phyloP scores from a whole-genome alignment of 2,888 invertebrate species.

The Chloroclysta siterata region DNA sequence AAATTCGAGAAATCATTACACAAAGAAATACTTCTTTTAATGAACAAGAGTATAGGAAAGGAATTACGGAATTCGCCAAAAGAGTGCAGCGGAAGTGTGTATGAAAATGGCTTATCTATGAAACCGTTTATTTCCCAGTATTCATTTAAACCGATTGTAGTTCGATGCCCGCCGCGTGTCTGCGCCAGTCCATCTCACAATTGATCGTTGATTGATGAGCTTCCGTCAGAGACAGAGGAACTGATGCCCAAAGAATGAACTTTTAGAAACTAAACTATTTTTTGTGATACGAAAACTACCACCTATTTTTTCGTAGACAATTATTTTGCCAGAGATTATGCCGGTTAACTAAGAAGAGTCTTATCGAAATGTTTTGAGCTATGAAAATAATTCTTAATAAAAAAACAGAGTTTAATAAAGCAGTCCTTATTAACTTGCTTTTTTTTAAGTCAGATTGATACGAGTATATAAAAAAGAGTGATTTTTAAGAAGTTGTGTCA shows the following conservation, averaged over 20 bases:
- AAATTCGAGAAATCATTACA: too few relatives aligned
- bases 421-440: too few relatives aligned
- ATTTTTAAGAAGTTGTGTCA: too few relatives aligned
- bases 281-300: constrained; percentile 4
- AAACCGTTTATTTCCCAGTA: not conserved
- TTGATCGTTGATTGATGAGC: constrained; percentile 39
- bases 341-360: too few relatives aligned
- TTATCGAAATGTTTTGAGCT: too few relatives aligned
- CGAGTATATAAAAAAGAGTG: too few relatives aligned
- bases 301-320: not conserved
- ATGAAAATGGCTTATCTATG: not conserved
- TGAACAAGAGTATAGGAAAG: not conserved
- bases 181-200: constrained; percentile 31
- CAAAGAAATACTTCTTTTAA: too few relatives aligned
- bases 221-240: constrained; percentile 29
- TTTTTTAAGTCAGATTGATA: too few relatives aligned
- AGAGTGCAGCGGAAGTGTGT: not conserved
- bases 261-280: constrained; percentile 11
- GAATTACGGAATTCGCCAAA: not conserved
- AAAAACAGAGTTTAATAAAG: too few relatives aligned
- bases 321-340: too few relatives aligned
- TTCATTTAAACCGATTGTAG: constrained; percentile 14
- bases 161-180: constrained; percentile 22
- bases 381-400: too few relatives aligned
- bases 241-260: constrained; percentile 16